Base-by-base conservation (phyloP, 2,113 vertebrate genomes). In the Mesitornis unicolor region DNA sequence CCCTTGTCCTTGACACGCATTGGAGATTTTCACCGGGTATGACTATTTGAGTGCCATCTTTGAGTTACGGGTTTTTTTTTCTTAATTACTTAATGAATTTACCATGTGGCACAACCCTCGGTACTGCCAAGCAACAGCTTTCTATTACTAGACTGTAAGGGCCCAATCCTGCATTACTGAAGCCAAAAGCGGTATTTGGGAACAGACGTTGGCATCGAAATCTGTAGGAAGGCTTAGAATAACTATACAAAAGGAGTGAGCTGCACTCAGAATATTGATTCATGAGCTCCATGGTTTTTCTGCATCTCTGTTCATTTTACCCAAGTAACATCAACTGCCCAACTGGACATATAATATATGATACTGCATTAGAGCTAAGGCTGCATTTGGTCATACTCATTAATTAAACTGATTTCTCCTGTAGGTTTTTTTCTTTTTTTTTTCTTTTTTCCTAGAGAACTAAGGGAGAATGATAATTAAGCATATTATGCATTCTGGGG, bases 341-440 rank as follows among this genome's bases (percentile, higher is more conserved):
- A 95, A 81, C 61, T 93, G 94, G 96, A 95, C 91, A 31, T 85
- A 53, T 96, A 96, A 96, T 96, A 92, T 96, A 96, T 94, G 94
- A 77, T 93, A 69, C 93, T 79, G 87, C 94, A 94, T 96, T 96
- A 97, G 53, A 94, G 86, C 74, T 69, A 77, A 94, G 87, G 84
- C 91, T 91, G 94, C 84, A 47, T 87, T 96, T 96, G 94, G 93
- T 91, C 89, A 83, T 83, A 67, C 78, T 96, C 93, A 94, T 95
- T 97, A 96, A 96, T 96, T 97, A 96, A 91, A 96, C 93, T 94
- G 89, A 95, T 96, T 96, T 95, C 84, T 95, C 93, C 83, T 87
- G 61, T 95, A 93, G 76, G 17, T n/a, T 50, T 19, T 43, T 51
- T 48, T 48, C 93, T 88, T 95, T 91, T 76, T n/a, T 50, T 19